Base-by-base conservation (phyloP, 2,797 vertebrate genomes). In the Gymnoscopelus braueri region DNA sequence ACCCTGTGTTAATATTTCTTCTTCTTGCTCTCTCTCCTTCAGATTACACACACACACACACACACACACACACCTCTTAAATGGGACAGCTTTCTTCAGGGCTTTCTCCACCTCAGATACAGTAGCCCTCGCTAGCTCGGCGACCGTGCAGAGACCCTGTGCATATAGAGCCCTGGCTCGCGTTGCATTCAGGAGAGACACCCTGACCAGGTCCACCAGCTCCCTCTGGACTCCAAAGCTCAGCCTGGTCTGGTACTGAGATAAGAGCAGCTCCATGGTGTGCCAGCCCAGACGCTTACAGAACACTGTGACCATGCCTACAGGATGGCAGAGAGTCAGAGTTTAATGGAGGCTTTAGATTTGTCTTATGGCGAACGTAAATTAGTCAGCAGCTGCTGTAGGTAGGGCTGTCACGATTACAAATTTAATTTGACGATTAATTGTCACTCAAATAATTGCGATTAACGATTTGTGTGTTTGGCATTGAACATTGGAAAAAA, bases 291-390 rank as follows among this genome's bases (percentile, higher is more conserved):
- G 94, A 1, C 95, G 95, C 76, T 93, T 98, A 87, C 95, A 97
- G 92, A 99, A 99, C 72, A 98, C 94, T 0, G 94, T 98, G 59
- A 99, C 90, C 97, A 99, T 99, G 61, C 98, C 98, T 99, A 86
- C 48, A 58, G 66, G 54, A 62, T 0, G 15, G 12, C 0, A 67
- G 4, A 57, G 15, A 35, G 14, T 35, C 5, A 13, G 19, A 19
- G n/a, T 60, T 6, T 49, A 23, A 49, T 5, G 24, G 11, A 26
- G 35, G 44, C 8, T 61, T 61, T 13, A 59, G 60, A 29, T 58
- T 48, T 5, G 56, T 2, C 62, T 44, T 19, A 19, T 19, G 19
- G 26, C 39, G 5, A 1, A 24, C 13, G 14, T 49, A 9, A 79
- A 60, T 29, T 29, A 7, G 39, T 9, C 39, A 9, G 2, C 39